Evolutionary conservation across 64 coral and sea anemone species (phyloP).

Genomic region (Acropora tenuis): DNA sequence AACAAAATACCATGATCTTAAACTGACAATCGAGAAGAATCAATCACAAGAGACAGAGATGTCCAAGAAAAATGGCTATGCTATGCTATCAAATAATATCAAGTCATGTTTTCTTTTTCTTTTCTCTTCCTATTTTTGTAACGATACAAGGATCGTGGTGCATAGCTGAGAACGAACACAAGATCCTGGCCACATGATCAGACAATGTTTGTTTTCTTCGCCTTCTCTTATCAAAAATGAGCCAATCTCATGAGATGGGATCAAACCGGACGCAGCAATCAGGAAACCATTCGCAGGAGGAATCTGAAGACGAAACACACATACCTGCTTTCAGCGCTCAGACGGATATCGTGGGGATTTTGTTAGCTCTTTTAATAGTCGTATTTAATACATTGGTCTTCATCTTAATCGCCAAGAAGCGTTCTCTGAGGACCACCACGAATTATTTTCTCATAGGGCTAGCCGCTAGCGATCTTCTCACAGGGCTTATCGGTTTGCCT

Average conservation of each 20-base stretch:
- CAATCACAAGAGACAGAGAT: too few relatives aligned
- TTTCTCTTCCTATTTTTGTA: too few relatives aligned
- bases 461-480: slow-evolving; percentile 61
- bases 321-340: slow-evolving; percentile 7
- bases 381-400: slow-evolving; percentile 50
- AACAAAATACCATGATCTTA: too few relatives aligned
- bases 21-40: too few relatives aligned
- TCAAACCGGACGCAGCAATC: background rate
- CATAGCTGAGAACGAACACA: too few relatives aligned
- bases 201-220: background rate
- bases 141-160: too few relatives aligned
- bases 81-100: too few relatives aligned
- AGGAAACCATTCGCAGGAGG: background rate
- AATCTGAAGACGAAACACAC: slow-evolving; percentile 1
- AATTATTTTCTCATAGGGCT: slow-evolving; percentile 67
- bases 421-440: slow-evolving; percentile 47
- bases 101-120: too few relatives aligned
- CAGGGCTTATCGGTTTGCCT: slow-evolving; percentile 51
- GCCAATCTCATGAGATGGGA: background rate
- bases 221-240: background rate
- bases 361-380: slow-evolving; percentile 64
- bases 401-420: slow-evolving; percentile 46
- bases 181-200: background rate
- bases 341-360: slow-evolving; percentile 40
- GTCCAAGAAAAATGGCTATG: too few relatives aligned